phyloP scores from a whole-genome alignment of 37 sponge, comb jelly and placozoan species.

The Bolinopsis microptera region DNA sequence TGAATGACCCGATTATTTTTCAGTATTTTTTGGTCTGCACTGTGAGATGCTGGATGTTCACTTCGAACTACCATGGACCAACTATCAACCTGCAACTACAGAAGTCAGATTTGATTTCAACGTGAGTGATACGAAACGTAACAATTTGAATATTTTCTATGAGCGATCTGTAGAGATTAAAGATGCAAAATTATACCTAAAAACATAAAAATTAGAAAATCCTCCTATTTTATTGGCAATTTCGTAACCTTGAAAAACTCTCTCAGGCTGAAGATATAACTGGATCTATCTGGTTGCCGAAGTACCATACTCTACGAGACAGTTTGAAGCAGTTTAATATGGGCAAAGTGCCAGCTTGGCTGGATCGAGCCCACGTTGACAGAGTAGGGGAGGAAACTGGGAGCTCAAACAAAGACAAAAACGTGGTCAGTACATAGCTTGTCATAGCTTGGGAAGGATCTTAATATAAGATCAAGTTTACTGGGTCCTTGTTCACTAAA shows the following conservation, averaged over 20 bases:
- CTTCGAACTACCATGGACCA: conserved; percentile 40
- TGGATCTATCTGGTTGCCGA: conserved; percentile 32
- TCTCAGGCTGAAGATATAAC: conserved; percentile 24
- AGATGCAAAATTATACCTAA: no score
- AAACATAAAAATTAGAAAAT: no score
- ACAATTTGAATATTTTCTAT: neutral
- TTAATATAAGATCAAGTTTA: no score
- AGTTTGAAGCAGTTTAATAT: conserved; percentile 51
- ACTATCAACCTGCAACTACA: conserved; percentile 47
- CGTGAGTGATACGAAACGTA: neutral
- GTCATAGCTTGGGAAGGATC: no score
- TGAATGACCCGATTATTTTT: neutral
- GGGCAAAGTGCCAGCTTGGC: conserved; percentile 29
- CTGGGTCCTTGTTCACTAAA: no score
- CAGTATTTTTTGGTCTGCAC: conserved; percentile 61
- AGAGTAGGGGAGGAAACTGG: neutral
- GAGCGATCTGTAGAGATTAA: neutral
- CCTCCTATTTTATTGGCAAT: no score
- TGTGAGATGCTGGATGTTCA: conserved; percentile 26
- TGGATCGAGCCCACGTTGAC: neutral
- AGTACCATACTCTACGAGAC: conserved; percentile 42
- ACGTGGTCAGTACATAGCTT: neutral
- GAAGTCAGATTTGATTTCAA: neutral
- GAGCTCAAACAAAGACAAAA: neutral
- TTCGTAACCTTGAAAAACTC: no score